Conservation (phyloP, 2,797 vertebrate genomes). For the Gouania willdenowi region DNA sequence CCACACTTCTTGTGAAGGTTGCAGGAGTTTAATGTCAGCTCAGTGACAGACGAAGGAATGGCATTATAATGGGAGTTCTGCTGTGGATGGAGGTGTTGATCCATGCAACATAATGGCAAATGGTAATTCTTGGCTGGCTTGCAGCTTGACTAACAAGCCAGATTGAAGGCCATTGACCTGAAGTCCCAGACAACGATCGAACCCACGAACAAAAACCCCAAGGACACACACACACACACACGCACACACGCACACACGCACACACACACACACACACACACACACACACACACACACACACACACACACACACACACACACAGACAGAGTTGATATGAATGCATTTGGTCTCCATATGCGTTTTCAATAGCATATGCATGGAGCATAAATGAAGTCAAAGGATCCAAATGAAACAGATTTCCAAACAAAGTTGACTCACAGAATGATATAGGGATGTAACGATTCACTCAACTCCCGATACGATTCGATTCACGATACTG, state of each 20-base stretch:
- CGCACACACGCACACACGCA: conserved; percentile 8
- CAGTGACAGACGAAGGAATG: conserved; percentile 29
- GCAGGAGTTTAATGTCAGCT: conserved; percentile 23
- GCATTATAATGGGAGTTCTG: conserved; percentile 41
- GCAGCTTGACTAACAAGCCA: conserved; percentile 37
- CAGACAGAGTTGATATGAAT: too few relatives aligned
- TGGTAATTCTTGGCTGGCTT: conserved; percentile 42
- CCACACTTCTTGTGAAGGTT: conserved; percentile 25
- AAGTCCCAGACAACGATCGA: conserved; percentile 5
- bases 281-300: conserved; percentile 1
- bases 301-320: too few relatives aligned
- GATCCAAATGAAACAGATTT: too few relatives aligned
- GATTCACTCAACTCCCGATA: too few relatives aligned
- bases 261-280: conserved; percentile 6
- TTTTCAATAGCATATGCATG: too few relatives aligned
- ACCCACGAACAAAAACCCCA: conserved; percentile 7
- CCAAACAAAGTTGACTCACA: too few relatives aligned
- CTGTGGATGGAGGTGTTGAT: conserved; percentile 43
- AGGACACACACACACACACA: background rate
- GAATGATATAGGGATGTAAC: too few relatives aligned
- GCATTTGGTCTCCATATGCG: too few relatives aligned
- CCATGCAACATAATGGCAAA: conserved; percentile 34
- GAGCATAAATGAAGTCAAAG: too few relatives aligned
- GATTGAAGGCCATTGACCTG: too few relatives aligned
- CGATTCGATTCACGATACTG: too few relatives aligned